Evolutionary conservation across 1,140 invertebrate genomes (phyloP), one percentile per base, ranked within the genome.

Genomic region (Nasonia giraulti): DNA sequence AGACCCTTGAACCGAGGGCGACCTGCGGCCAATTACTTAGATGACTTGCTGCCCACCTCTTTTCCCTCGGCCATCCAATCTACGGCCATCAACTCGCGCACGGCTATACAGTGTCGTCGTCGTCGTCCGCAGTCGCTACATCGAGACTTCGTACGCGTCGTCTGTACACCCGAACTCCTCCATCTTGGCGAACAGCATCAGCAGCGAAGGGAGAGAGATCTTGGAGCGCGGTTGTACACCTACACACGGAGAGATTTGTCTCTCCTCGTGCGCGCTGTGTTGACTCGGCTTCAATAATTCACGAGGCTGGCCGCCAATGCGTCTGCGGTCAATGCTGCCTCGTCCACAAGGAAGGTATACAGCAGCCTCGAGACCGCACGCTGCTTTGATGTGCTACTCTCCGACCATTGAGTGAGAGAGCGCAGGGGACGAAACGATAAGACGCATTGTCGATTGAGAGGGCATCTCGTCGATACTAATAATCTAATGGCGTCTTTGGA

Each of bases 261-360:
- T 62, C 55, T 20, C 55, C 55, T n/a, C 55, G 17, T 14, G 17
- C 55, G 17, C 78, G 80, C 62, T 87, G 79, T 73, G 86, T 88
- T 88, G 84, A 87, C 86, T 87, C 33, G 62, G 80, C 83, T 86
- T 89, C 82, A 89, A 89, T 90, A 89, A 90, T 90, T 90, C 86
- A 89, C 50, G 20, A 85, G 85, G 73, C 83, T 84, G 86, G 74
- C 33, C 83, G 76, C 74, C 87, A 85, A 85, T 86, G 86, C 68
- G 83, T 88, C 86, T 88, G 86, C 80, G 87, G 87, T 89, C 68
- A 14, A 17, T 74, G 5, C 27, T 27, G 12, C 6, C 31, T n/a
- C 33, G 40, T 31, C 17, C 55, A 27, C n/a, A 23, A 66, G 3
- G 31, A 27, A 50, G 12, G 27, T 71, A 14, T 23, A 8, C 31